Conservation (phyloP, 2,113 vertebrate species). For the Megaleporinus macrocephalus region DNA sequence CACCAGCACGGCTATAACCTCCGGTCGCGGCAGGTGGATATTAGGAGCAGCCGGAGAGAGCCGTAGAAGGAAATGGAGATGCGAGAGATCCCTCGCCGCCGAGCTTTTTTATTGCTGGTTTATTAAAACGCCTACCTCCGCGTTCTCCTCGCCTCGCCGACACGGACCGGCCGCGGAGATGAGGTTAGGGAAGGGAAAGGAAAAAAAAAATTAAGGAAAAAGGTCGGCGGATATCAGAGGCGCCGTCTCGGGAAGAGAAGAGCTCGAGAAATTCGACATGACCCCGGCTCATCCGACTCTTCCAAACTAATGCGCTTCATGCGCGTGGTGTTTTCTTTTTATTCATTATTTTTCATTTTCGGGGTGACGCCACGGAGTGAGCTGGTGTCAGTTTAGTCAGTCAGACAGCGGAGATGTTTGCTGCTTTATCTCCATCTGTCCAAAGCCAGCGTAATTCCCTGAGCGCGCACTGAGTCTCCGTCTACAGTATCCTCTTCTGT, state of each 20-base stretch:
- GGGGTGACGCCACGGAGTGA: background rate
- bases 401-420: background rate
- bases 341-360: too few species aligned
- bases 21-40: slow-evolving; percentile 34
- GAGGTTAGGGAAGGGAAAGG: slow-evolving; percentile 17
- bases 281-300: slow-evolving; percentile 8
- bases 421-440: slow-evolving; percentile 6
- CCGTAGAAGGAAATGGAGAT: slow-evolving; percentile 61
- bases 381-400: background rate
- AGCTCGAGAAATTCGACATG: background rate
- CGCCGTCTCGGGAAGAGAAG: background rate
- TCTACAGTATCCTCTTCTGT: slow-evolving; percentile 51
- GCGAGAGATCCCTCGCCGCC: slow-evolving; percentile 67
- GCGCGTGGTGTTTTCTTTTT: background rate
- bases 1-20: slow-evolving; percentile 2
- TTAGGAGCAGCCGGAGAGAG: slow-evolving; percentile 54
- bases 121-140: slow-evolving; percentile 64
- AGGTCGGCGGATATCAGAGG: background rate
- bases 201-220: too few species aligned
- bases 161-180: background rate
- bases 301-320: background rate
- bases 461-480: slow-evolving; percentile 41
- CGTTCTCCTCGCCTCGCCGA: slow-evolving; percentile 1
- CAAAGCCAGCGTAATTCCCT: slow-evolving; percentile 35
- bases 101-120: slow-evolving; percentile 65